These are phyloP conservation scores for Chelmon rostratus DNA, from an alignment of 2,797 vertebrate species.

Conservation along the genomic window DNA sequence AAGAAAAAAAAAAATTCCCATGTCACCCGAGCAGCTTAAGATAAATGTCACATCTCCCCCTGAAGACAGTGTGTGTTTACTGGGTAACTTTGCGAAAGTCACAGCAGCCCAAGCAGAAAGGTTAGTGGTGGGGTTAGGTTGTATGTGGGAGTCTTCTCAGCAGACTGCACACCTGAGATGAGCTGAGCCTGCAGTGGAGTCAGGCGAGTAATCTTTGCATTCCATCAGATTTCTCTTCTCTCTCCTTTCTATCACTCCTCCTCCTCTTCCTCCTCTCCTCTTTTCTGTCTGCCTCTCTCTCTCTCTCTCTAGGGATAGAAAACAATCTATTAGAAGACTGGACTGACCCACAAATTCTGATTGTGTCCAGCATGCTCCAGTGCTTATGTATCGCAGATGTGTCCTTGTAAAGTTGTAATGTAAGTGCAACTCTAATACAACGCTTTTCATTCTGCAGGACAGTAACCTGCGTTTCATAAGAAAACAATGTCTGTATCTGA, in stretches of 20 bases:
- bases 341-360: conserved; percentile 60
- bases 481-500: conserved; percentile 50
- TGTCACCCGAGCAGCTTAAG: conserved; percentile 58
- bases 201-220: conserved; percentile 70
- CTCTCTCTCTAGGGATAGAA: conserved; percentile 60
- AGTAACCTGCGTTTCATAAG: conserved; percentile 23
- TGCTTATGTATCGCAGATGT: conserved; percentile 47
- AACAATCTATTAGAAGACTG: conserved; percentile 68
- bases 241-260: conserved; percentile 28
- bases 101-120: conserved; percentile 78
- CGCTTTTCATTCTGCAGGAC: conserved; percentile 24
- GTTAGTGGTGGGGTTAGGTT: conserved; percentile 66
- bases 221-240: conserved; percentile 52
- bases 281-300: conserved; percentile 35
- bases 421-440: conserved; percentile 47
- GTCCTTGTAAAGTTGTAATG: conserved; percentile 65
- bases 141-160: conserved; percentile 67
- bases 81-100: conserved; percentile 79
- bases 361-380: conserved; percentile 61
- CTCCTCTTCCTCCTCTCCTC: conserved; percentile 2
- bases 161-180: conserved; percentile 76
- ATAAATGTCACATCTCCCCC: conserved; percentile 79
- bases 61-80: conserved; percentile 75
- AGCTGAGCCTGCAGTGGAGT: conserved; percentile 60
- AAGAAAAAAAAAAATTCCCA: conserved; percentile 27